Evolutionary conservation across 2,888 invertebrate genomes (phyloP), one percentile per base, ranked within the genome.

Genomic region (Lasius fuliginosus): DNA sequence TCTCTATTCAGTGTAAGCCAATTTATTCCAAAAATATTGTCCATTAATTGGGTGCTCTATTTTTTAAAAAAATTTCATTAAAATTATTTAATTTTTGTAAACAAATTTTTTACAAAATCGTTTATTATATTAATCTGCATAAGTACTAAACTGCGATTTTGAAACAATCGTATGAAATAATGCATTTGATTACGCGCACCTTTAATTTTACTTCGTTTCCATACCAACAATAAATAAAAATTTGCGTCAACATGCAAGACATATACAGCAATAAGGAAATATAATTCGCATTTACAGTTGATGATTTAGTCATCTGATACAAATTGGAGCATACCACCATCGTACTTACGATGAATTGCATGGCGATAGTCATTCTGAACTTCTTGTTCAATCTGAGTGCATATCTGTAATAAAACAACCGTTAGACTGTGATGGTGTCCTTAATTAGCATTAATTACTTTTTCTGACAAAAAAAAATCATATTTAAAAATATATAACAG

Each of bases 151-250:
- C 15, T 42, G 0, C 12, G 2, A 60, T 74, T 74, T 42, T 8
- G 8, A 62, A 62, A 12, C 5, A 1, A 42, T n/a, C 1, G 4
- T 74, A 6, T 3, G 23, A 15, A 27, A 18, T 0, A 11, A 27
- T 49, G 49, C 49, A 49, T 1, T 79, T 11, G n/a, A 9, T 49
- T 67, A 33, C 4, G 8, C 30, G 6, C 8, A 85, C 85, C 75
- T 83, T 76, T 58, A 85, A 46, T 1, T 53, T 83, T 5, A 92
- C 87, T 73, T 92, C 90, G 58, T 91, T 90, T 23, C 92, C 92
- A 30, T 89, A 89, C 90, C 92, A 92, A 69, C 91, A 92, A 64
- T 91, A 84, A 12, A 91, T 86, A 67, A 90, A 91, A 40, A 92
- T 90, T 81, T 92, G 91, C 42, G 74, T 82, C 11, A 84, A 56